Percentiles rank a stretch among this genome's conserved stretches.
These are phyloP conservation scores for Pseudois nayaur DNA, from an alignment of 2,113 vertebrate species.

Conservation along the genomic window DNA sequence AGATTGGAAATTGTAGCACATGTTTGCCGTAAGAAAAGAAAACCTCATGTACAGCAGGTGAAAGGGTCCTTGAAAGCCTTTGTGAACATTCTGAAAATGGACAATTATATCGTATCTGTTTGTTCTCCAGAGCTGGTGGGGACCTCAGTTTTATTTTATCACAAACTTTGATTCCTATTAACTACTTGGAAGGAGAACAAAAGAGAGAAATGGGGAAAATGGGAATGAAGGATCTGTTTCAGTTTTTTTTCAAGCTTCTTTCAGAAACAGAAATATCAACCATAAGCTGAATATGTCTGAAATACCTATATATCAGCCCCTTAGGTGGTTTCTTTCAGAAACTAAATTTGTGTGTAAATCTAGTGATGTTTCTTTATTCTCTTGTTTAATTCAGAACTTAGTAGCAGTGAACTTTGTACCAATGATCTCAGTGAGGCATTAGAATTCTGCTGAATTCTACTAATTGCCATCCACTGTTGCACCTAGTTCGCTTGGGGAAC, in stretches of 20 bases:
- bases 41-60: background rate
- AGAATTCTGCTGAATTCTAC: conserved; percentile 27
- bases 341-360: background rate
- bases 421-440: background rate
- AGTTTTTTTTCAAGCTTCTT: conserved; percentile 29
- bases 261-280: background rate
- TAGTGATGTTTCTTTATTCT: background rate
- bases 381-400: background rate
- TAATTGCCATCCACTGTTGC: background rate
- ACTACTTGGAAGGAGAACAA: background rate
- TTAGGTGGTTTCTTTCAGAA: background rate
- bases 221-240: background rate
- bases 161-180: background rate
- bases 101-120: background rate
- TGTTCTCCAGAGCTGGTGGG: background rate
- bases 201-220: background rate
- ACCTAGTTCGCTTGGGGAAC: background rate
- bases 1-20: background rate
- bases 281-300: background rate
- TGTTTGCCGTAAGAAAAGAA: background rate
- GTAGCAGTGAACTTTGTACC: conserved; percentile 6
- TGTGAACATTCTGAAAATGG: background rate
- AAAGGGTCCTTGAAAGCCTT: background rate
- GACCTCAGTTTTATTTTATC: background rate
- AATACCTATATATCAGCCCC: background rate